phyloP scores from a whole-genome alignment of 2,888 invertebrate species.

The Parnassius smintheus region DNA sequence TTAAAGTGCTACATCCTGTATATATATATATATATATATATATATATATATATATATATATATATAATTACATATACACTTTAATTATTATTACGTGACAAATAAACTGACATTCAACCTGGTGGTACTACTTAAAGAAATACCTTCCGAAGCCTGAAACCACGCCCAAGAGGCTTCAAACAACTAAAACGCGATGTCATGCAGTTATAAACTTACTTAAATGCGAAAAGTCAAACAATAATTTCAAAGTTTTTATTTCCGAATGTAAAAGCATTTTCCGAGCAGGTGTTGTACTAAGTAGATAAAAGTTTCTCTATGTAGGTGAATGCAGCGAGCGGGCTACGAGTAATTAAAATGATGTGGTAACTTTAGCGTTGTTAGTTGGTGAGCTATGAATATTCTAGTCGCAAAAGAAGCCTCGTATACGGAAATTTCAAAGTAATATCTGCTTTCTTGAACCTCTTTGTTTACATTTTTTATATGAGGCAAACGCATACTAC shows the following conservation, averaged over 20 bases:
- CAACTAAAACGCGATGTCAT: too few relatives aligned
- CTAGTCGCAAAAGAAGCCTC: constrained; percentile 17
- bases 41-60: too few relatives aligned
- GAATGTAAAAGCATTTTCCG: constrained; percentile 32
- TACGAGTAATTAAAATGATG: constrained; percentile 39
- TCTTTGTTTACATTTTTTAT: background rate
- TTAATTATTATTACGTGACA: too few relatives aligned
- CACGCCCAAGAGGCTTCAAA: too few relatives aligned
- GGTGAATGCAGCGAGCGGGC: constrained; percentile 22
- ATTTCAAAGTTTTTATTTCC: constrained; percentile 10
- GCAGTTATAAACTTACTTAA: background rate
- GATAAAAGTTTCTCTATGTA: constrained; percentile 45
- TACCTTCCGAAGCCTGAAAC: too few relatives aligned
- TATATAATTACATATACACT: too few relatives aligned
- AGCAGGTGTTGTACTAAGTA: constrained; percentile 48
- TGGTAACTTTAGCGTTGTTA: constrained; percentile 33
- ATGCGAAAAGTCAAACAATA: constrained; percentile 7
- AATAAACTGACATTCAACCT: too few relatives aligned
- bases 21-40: too few relatives aligned
- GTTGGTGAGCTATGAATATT: constrained; percentile 40
- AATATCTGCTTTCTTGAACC: constrained; percentile 17
- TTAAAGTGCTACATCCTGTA: too few relatives aligned
- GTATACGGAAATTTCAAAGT: constrained; percentile 11
- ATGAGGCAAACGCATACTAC: too few relatives aligned
- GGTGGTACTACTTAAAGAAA: too few relatives aligned